These are phyloP conservation scores for Orchesella cincta DNA, from an alignment of 1,140 invertebrate genomes.

Conservation along the genomic window DNA sequence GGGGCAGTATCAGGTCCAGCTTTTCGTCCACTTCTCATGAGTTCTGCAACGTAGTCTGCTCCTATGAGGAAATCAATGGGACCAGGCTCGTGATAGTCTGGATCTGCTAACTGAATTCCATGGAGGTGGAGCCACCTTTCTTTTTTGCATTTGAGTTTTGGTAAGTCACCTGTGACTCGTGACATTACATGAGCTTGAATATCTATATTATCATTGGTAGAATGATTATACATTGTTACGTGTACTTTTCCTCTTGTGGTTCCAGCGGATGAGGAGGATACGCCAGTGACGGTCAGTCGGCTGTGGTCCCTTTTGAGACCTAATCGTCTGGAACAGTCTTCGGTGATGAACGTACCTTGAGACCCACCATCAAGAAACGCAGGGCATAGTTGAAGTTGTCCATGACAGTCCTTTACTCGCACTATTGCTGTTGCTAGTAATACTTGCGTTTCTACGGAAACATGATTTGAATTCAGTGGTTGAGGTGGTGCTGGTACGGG, in stretches of 20 bases:
- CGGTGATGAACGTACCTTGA: neutral
- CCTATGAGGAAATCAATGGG: neutral
- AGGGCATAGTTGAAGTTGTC: neutral
- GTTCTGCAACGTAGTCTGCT: neutral
- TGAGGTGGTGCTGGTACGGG: neutral
- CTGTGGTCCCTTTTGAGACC: neutral
- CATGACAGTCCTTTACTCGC: neutral
- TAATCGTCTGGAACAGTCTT: neutral
- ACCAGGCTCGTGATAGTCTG: neutral
- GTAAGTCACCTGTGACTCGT: neutral
- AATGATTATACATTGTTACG: neutral
- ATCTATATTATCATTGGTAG: neutral
- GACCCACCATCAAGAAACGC: neutral
- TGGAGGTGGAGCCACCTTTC: neutral
- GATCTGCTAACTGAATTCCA: conserved; percentile 1
- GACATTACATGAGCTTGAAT: neutral
- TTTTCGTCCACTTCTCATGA: neutral
- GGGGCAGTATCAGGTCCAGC: neutral
- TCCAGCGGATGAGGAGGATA: neutral
- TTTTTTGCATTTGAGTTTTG: neutral
- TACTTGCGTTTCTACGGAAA: neutral
- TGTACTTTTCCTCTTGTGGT: neutral
- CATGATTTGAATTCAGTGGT: neutral
- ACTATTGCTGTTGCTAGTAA: conserved; percentile 6
- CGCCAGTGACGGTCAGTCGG: neutral